phyloP scores from a whole-genome alignment of 2,888 invertebrate genomes.

The Synergus japonicus region DNA sequence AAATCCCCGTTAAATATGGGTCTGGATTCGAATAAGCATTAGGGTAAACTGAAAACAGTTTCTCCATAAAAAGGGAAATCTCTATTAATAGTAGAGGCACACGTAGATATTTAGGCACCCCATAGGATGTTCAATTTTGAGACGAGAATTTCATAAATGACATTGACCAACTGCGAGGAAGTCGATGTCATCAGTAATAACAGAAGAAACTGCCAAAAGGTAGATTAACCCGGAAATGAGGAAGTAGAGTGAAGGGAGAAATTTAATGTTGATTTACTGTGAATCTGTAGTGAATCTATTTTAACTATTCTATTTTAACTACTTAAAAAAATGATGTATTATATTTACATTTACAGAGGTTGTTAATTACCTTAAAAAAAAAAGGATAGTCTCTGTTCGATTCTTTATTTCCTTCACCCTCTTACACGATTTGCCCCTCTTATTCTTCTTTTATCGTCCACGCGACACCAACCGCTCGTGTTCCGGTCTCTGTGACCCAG shows the following conservation, averaged over 20 bases:
- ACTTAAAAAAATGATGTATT: neutral
- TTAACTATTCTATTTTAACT: neutral
- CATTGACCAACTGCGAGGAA: slow-evolving; percentile 41
- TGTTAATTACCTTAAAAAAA: neutral
- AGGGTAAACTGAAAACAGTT: slow-evolving; percentile 13
- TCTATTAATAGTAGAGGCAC: slow-evolving; percentile 57
- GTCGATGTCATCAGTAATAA: slow-evolving; percentile 36
- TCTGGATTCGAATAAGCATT: slow-evolving; percentile 33
- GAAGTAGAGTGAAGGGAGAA: neutral
- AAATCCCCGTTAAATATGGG: slow-evolving; percentile 28
- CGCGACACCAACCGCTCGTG: slow-evolving; percentile 35
- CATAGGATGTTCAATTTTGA: neutral
- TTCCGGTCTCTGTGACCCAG: slow-evolving; percentile 47
- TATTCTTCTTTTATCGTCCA: slow-evolving; percentile 5
- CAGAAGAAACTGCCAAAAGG: neutral
- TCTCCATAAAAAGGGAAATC: slow-evolving; percentile 52
- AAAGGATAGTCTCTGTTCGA: neutral
- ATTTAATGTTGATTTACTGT: neutral
- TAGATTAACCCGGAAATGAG: neutral
- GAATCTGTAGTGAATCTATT: neutral
- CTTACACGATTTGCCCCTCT: slow-evolving; percentile 45
- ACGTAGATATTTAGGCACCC: slow-evolving; percentile 54
- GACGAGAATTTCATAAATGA: slow-evolving; percentile 27
- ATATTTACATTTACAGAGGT: neutral
- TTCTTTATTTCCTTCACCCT: slow-evolving; percentile 50